Base-by-base conservation (phyloP, 1,140 invertebrate genomes). In the Drosophila ananassae region DNA sequence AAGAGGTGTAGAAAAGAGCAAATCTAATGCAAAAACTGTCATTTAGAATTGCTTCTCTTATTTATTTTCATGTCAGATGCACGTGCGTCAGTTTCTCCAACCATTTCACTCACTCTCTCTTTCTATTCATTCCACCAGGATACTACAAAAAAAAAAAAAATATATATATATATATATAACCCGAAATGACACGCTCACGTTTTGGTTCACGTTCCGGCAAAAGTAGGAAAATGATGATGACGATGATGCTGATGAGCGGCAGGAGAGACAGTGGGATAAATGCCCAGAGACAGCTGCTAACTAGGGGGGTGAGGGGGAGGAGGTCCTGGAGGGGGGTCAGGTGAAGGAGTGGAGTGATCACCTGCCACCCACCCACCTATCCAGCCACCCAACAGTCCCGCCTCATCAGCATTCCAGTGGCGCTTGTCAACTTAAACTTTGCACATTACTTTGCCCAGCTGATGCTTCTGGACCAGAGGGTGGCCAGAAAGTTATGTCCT, bases 1-100 rank as follows among this genome's bases (percentile, higher is more conserved):
- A 44, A 44, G 21, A 47, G 44, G 21, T 47, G 44, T 9, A 67
- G 37, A 39, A 41, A 63, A 56, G 68, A 46, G 63, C 76, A 85
- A 85, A 81, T 87, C 81, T 85, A 85, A 85, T 87, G 82, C 82
- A 87, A 85, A 69, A 85, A 85, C 83, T 87, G 82, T 85, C 82
- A 85, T 87, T 87, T 85, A 82, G 82, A 69, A 71, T 58, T 52
- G 60, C 73, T 67, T 46, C 41, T 85, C 83, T 87, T 85, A 78
- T 85, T 87, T 85, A 81, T 85, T 85, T 76, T 78, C 61, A 76
- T 87, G 82, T 85, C 82, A 85, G 74, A 62, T 87, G 82, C 82
- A 87, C 82, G 82, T 85, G 82, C 82, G 63, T 62, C 57, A 39
- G 50, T 5, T 53, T 67, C 30, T 47, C 57, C 44, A 52, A 46